Evolutionary conservation across 2,113 vertebrate genomes (phyloP).

Genomic region (Malurus melanocephalus): DNA sequence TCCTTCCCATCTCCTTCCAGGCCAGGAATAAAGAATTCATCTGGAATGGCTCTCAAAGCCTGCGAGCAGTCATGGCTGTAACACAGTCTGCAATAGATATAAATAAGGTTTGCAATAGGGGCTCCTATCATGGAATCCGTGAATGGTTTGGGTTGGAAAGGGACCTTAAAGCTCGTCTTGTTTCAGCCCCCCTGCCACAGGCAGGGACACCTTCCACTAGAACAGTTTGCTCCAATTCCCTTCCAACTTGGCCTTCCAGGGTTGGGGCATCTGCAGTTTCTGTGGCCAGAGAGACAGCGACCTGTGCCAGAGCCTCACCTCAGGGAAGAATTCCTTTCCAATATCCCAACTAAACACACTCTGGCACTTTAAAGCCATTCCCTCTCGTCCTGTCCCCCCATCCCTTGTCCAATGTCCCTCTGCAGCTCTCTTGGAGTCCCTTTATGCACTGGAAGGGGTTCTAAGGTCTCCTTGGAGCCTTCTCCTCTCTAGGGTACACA

Average conservation of each 20-base stretch:
- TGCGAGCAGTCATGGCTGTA: rapidly evolving
- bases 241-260: not conserved
- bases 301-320: not conserved
- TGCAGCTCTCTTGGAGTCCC: not conserved
- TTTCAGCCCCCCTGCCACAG: not conserved
- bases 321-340: not conserved
- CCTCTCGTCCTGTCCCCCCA: not conserved
- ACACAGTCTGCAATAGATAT: rapidly evolving
- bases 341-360: not conserved
- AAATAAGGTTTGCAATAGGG: not conserved
- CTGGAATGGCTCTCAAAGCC: not conserved
- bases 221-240: not conserved
- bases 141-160: not conserved
- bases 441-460: not conserved
- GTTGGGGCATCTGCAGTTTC: not conserved
- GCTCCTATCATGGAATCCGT: rapidly evolving
- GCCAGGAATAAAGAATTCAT: rapidly evolving
- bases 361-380: not conserved
- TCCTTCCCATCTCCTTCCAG: rapidly evolving
- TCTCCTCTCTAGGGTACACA: not conserved
- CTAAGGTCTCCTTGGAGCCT: not conserved
- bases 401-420: not conserved
- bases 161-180: rapidly evolving
- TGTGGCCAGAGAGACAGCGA: not conserved
- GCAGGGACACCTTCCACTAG: not conserved